Base-by-base conservation (phyloP, 1,140 invertebrate species). In the Pygmarrhopalites habei region DNA sequence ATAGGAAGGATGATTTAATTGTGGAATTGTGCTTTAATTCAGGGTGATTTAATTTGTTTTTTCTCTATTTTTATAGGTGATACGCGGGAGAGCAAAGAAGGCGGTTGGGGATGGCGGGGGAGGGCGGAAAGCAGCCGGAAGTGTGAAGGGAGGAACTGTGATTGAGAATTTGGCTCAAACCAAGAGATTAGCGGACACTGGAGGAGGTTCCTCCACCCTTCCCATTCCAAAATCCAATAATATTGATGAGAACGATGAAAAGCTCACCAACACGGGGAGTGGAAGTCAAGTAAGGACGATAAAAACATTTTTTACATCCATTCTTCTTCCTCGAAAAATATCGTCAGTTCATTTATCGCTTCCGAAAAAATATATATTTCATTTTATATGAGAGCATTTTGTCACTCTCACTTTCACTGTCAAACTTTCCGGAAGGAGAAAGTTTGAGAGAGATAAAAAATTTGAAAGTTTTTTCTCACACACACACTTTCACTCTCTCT, bases 101-200 rank as follows among this genome's bases (percentile, higher is more conserved):
- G 84, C 87, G 67, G 79, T 83, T 53, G 83, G 84, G 29, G 85
- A 83, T 29, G 29, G 81, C 87, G 49, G 14, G 28, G 49, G 49
- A 29, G 85, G 83, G 30, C 81, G 87, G 65, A 88, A 88, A 75
- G 66, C 77, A 85, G 63, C 79, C 83, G 46, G 83, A 88, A 57
- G 26, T 49, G 84, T 86, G 59, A 85, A 85, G 64, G 85, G 86
- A 1, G 87, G 87, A 29, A 87, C 88, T 72, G 88, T 92, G 67
- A 92, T 92, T 75, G 89, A 92, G 77, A 93, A 93, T 75, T 81
- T 92, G 55, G 86, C 88, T 39, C 86, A 88, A 72, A 90, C 88
- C 1, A 77, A 80, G 74, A 80, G 86, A 69, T 80, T 92, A 70
- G 86, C 87, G 28, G 89, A 92, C 75, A 92, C 89, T 47, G 83